These are phyloP conservation scores for Eremophila alpestris DNA, from an alignment of 2,797 vertebrate genomes.

Conservation along the genomic window DNA sequence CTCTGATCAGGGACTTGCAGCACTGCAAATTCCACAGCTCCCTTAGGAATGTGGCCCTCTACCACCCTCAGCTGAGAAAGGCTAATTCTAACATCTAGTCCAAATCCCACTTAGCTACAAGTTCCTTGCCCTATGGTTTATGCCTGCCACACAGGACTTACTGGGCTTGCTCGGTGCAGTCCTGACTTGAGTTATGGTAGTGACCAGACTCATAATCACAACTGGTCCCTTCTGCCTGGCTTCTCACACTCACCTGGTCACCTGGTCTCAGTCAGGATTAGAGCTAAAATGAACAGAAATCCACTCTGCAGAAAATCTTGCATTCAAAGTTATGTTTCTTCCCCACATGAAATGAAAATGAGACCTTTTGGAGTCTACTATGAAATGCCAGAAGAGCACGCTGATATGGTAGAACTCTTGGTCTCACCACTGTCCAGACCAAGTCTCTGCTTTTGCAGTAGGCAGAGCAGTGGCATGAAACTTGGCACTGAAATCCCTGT, in stretches of 20 bases:
- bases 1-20: not conserved
- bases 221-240: not conserved
- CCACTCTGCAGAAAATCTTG: not conserved
- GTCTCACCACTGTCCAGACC: not conserved
- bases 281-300: not conserved
- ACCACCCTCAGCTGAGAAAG: not conserved
- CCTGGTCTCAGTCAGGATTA: accelerated
- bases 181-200: not conserved
- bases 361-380: not conserved
- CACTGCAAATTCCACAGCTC: not conserved
- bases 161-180: not conserved
- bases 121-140: not conserved
- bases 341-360: not conserved
- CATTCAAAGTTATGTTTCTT: not conserved
- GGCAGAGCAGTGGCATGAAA: not conserved
- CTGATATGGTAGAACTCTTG: not conserved
- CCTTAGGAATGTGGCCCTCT: not conserved
- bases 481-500: not conserved
- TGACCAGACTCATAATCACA: not conserved
- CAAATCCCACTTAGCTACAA: not conserved
- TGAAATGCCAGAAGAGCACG: not conserved
- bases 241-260: not conserved
- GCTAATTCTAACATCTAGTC: not conserved
- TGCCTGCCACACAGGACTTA: not conserved
- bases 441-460: not conserved